Evolutionary conservation across 2,113 vertebrate species (phyloP).

Genomic region (Ovis aries): DNA sequence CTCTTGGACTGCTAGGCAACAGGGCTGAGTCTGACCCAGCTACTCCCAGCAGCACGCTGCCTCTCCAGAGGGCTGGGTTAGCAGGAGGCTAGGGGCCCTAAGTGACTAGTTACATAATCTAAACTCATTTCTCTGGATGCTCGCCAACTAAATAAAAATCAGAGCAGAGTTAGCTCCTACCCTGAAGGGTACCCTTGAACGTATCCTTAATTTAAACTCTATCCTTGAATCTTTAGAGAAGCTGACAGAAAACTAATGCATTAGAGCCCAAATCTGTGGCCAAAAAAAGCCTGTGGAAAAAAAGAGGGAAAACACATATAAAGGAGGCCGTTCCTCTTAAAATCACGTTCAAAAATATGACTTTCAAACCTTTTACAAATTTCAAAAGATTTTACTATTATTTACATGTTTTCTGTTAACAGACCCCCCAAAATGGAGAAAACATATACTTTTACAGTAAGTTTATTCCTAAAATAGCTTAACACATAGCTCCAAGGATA

Average conservation of each 20-base stretch:
- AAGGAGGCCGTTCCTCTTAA: neutral
- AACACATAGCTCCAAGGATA: neutral
- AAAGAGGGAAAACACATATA: neutral
- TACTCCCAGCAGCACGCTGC: neutral
- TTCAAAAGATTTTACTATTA: slow-evolving; percentile 12
- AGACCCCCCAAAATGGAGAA: neutral
- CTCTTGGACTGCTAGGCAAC: slow-evolving; percentile 22
- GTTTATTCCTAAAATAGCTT: neutral
- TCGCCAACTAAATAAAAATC: slow-evolving; percentile 34
- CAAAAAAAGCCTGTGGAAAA: neutral
- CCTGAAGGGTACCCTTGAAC: neutral
- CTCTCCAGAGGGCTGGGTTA: neutral
- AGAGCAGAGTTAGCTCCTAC: neutral
- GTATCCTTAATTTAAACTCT: slow-evolving; percentile 34
- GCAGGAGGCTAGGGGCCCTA: neutral
- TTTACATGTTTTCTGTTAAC: neutral
- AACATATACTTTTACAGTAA: neutral
- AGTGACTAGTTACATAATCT: slow-evolving; percentile 18
- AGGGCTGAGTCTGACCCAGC: neutral
- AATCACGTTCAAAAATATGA: neutral
- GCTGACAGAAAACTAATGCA: slow-evolving; percentile 29
- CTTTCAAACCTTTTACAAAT: neutral
- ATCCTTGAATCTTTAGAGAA: neutral
- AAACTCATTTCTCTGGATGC: neutral
- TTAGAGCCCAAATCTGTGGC: neutral